These are phyloP conservation scores for Mastomys natalensis DNA, from an alignment of 2,113 vertebrate species.

Conservation along the genomic window DNA sequence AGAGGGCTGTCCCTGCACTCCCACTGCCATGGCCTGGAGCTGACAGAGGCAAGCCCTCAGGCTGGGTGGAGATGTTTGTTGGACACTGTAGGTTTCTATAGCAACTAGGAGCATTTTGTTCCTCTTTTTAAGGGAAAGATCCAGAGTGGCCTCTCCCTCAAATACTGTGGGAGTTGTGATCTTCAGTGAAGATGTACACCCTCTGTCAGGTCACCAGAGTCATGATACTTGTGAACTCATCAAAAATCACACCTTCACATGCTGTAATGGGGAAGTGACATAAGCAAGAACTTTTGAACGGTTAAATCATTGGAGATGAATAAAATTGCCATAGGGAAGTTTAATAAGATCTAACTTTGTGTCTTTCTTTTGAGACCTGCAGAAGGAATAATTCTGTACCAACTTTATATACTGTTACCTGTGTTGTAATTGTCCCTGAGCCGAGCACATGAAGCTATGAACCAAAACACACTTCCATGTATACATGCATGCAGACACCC, in stretches of 20 bases:
- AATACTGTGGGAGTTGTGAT: accelerated
- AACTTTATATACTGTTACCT: too few species aligned
- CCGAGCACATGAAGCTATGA: too few species aligned
- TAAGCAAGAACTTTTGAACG: background rate
- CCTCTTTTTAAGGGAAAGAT: background rate
- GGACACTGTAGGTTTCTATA: background rate
- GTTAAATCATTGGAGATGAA: background rate
- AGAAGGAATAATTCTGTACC: background rate
- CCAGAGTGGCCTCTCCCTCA: background rate
- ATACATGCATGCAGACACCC: background rate
- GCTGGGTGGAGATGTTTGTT: background rate
- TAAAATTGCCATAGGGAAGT: background rate
- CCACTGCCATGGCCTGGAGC: background rate
- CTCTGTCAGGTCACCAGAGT: accelerated
- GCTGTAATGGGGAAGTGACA: background rate
- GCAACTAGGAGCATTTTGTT: background rate
- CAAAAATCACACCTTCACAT: background rate
- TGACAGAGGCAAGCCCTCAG: background rate
- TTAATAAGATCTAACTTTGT: background rate
- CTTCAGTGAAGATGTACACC: background rate
- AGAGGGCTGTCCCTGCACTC: background rate
- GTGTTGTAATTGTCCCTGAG: background rate
- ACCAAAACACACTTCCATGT: background rate
- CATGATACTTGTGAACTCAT: background rate
- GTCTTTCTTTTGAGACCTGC: background rate